phyloP scores from a whole-genome alignment of 2,888 invertebrate genomes.

The Mayetiola destructor region DNA sequence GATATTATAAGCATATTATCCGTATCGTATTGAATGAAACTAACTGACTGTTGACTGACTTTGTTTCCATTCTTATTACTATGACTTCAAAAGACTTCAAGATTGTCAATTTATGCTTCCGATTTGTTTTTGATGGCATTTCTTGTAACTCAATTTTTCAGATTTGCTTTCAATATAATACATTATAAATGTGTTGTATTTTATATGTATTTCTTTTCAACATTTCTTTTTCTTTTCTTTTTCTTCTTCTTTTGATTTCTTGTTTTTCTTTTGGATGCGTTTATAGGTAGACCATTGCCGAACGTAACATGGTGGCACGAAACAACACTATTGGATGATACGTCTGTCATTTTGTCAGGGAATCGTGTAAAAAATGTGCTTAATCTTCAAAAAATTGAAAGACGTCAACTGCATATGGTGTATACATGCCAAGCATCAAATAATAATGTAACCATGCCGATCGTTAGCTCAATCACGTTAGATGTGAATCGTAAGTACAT shows the following conservation, averaged over 20 bases:
- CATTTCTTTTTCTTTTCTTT: not conserved
- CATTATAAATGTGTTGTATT: no score
- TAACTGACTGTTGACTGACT: no score
- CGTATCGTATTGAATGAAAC: no score
- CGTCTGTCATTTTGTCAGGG: slow-evolving; percentile 44
- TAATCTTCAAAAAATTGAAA: slow-evolving; percentile 43
- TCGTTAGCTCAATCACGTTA: slow-evolving; percentile 49
- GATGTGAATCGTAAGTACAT: slow-evolving; percentile 51
- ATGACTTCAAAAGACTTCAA: no score
- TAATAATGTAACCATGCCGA: slow-evolving; percentile 50
- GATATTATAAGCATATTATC: no score
- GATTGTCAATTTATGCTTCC: no score
- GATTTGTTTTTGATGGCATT: no score
- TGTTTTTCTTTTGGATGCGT: not conserved
- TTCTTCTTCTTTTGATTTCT: not conserved
- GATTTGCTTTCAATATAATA: no score
- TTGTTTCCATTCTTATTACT: no score
- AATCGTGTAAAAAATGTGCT: slow-evolving; percentile 49
- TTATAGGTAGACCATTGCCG: slow-evolving; percentile 50
- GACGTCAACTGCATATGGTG: slow-evolving; percentile 47
- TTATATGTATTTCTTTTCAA: not conserved
- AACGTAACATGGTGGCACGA: slow-evolving; percentile 54
- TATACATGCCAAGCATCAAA: slow-evolving; percentile 55
- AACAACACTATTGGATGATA: slow-evolving; percentile 44
- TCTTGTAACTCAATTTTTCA: no score